Evolutionary conservation across 1,140 invertebrate species (phyloP).

Genomic region (Drosophila murphyi): DNA sequence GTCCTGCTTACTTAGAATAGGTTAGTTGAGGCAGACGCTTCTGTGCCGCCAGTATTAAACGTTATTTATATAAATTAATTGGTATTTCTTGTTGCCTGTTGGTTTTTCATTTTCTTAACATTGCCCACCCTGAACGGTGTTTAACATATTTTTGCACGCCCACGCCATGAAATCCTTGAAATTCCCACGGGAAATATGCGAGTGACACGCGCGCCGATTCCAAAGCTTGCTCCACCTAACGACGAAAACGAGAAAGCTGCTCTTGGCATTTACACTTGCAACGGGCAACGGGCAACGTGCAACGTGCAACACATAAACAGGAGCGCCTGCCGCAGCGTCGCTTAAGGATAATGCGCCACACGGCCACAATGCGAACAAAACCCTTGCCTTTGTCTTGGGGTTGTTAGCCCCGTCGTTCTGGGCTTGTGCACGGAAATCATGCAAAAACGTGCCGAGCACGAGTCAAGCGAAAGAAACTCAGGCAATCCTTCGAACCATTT

Average conservation of each 20-base stretch:
- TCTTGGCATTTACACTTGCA: slow-evolving; percentile 69
- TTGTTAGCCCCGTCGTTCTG: slow-evolving; percentile 35
- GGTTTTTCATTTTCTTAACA: not conserved
- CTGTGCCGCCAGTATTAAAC: too few relatives aligned
- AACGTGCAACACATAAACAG: slow-evolving; percentile 43
- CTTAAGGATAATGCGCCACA: slow-evolving; percentile 77
- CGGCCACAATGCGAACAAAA: slow-evolving; percentile 44
- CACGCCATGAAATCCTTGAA: slow-evolving; percentile 46
- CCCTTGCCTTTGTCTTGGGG: slow-evolving; percentile 46
- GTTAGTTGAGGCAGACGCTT: too few relatives aligned
- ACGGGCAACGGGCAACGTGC: slow-evolving; percentile 1
- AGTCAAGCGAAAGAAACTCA: slow-evolving; percentile 45
- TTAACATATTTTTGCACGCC: slow-evolving; percentile 61
- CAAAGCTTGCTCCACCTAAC: slow-evolving; percentile 15
- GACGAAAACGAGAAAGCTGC: slow-evolving; percentile 50
- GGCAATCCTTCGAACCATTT: slow-evolving; percentile 44
- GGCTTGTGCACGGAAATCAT: slow-evolving; percentile 64
- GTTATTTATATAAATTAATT: too few relatives aligned
- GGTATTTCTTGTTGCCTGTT: not conserved
- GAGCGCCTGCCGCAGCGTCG: slow-evolving; percentile 64
- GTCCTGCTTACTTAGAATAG: too few relatives aligned
- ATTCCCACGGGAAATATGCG: slow-evolving; percentile 71
- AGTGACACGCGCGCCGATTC: slow-evolving; percentile 42
- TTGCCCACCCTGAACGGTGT: not conserved
- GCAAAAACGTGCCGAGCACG: slow-evolving; percentile 76